Evolutionary conservation across 35 echinoderm and acorn worm genomes (phyloP), one percentile per base, ranked within the genome.

Genomic region (Heliocidaris erythrogramma): DNA sequence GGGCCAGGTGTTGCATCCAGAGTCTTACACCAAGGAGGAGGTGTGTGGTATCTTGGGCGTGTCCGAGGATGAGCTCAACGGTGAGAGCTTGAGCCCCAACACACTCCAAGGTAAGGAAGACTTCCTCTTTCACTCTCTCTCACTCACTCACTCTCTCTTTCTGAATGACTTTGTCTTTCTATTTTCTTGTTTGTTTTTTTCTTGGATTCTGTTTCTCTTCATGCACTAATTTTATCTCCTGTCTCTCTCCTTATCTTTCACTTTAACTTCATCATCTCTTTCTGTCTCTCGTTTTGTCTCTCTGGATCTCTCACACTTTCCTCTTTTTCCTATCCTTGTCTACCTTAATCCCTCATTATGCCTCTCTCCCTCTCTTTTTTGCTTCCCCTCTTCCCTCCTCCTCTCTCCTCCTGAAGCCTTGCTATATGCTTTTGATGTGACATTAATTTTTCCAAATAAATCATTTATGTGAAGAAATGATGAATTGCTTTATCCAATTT

Each of bases 21-120:
- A 96, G 30, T 93, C 98, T 10, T 99, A 96, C 93, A 90, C 59
- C 85, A 99, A 99, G 85, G 49, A 92, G 27, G 98, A 99, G 95
- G 88, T 99, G 31, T 99, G 95, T 86, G 30, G 92, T 48, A 92
- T 97, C 13, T 48, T 99, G 14, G 96, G 95, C 5, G 94, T 99
- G 5, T 94, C 96, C 42, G 95, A 95, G 13, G 97, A 97, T 11
- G 98, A 99, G 78, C 95, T 99, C 2, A 97, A 96, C 65, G 85
- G 95, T 35, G 96, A 95, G 27, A 96, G 94, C 30, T 91, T 99
- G 29, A 99, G 98, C 85, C 61, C 87, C 17, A 99, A 99, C 93
- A 99, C 98, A 16, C 86, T 99, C 21, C 94, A 99, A 88, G 95
- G 98, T 99, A 92, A 97, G 95, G 65, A 78, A 29, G 1, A 21